These are phyloP conservation scores for Leptopilina clavipes DNA, from an alignment of 1,140 invertebrate genomes.

Conservation along the genomic window DNA sequence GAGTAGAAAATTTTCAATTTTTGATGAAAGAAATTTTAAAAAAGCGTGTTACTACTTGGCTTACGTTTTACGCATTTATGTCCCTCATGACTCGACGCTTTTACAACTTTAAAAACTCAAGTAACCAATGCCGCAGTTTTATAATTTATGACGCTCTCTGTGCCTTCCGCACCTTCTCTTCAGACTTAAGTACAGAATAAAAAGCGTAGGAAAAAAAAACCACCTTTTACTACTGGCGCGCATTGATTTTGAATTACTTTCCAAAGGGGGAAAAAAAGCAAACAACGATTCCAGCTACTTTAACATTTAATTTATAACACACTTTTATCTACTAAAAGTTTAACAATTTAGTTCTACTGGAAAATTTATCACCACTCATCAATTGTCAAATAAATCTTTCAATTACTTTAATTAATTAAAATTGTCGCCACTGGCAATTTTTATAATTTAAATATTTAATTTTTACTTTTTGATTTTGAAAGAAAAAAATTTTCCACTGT, in stretches of 20 bases:
- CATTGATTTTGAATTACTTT: slow-evolving; percentile 23
- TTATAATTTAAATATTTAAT: no score
- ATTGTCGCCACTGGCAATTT: no score
- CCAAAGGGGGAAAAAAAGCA: background rate
- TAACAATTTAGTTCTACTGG: background rate
- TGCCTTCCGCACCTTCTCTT: slow-evolving; percentile 14
- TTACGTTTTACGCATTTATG: slow-evolving; percentile 5
- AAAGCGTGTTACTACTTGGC: background rate
- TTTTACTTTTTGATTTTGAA: no score
- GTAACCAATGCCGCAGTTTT: slow-evolving; percentile 27
- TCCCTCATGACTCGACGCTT: background rate
- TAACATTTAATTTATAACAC: background rate
- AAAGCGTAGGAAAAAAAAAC: background rate
- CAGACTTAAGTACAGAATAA: slow-evolving; percentile 23
- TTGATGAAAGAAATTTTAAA: no score
- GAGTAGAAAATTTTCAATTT: no score
- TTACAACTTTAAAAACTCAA: slow-evolving; percentile 7
- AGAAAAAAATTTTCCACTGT: no score
- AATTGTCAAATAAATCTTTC: background rate
- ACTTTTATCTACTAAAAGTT: background rate
- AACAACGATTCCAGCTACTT: background rate
- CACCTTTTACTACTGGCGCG: background rate
- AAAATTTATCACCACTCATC: background rate
- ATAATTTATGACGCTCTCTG: slow-evolving; percentile 21
- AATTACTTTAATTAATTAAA: no score